Conservation (phyloP, 2,113 vertebrate genomes). For the Dicaeum eximium region DNA sequence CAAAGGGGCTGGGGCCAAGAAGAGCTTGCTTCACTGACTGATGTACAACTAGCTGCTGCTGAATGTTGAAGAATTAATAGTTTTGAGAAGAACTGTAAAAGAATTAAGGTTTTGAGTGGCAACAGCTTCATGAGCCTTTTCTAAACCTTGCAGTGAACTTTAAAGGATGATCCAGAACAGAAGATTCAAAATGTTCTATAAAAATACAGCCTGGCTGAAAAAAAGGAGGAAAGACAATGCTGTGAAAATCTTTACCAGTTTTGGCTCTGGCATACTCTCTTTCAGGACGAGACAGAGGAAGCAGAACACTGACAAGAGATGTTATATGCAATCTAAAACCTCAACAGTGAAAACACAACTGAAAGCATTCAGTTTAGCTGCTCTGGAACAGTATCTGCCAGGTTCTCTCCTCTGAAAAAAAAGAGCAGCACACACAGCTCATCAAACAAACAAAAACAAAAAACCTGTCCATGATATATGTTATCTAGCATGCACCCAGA, state of each 20-base stretch:
- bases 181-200: neutral
- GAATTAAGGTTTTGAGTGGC: neutral
- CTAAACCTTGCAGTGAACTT: neutral
- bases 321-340: neutral
- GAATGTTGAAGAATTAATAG: neutral
- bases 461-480: neutral
- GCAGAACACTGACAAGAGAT: neutral
- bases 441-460: neutral
- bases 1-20: neutral
- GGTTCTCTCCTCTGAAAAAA: neutral
- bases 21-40: neutral
- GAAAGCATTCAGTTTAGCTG: neutral
- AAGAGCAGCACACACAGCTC: rapidly evolving
- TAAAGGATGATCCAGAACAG: slow-evolving; percentile 24
- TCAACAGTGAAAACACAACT: neutral
- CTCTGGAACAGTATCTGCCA: neutral
- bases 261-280: neutral
- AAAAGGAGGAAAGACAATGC: neutral
- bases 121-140: neutral
- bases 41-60: neutral
- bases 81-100: no score
- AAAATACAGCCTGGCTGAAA: neutral
- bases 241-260: neutral
- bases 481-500: neutral
- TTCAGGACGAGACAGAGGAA: neutral